phyloP scores from a whole-genome alignment of 2,888 invertebrate genomes.

The Trichopria drosophilae region DNA sequence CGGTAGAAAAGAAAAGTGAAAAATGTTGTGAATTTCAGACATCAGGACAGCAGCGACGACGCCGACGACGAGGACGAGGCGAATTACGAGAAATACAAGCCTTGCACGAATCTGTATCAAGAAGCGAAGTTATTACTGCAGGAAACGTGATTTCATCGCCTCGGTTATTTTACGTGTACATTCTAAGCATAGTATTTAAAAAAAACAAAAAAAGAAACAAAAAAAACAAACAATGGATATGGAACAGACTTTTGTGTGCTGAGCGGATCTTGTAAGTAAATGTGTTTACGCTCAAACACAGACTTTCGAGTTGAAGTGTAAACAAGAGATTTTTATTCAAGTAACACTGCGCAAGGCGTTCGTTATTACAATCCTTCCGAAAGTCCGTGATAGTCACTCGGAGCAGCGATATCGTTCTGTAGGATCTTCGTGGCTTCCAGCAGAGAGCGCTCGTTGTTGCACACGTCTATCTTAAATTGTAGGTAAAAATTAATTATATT shows the following conservation, averaged over 20 bases:
- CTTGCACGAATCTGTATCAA: slow-evolving; percentile 61
- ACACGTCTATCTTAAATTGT: slow-evolving; percentile 57
- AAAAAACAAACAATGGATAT: too few species aligned
- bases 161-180: too few species aligned
- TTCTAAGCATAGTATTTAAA: slow-evolving; percentile 19
- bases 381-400: slow-evolving; percentile 51
- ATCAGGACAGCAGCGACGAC: slow-evolving; percentile 48
- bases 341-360: slow-evolving; percentile 8
- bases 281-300: slow-evolving; percentile 20
- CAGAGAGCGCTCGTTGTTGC: slow-evolving; percentile 61
- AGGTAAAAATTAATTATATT: slow-evolving; percentile 13
- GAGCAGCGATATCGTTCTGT: slow-evolving; percentile 62
- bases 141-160: too few species aligned
- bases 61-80: slow-evolving; percentile 49
- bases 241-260: too few species aligned
- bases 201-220: too few species aligned
- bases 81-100: slow-evolving; percentile 49
- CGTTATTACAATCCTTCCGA: slow-evolving; percentile 27
- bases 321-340: slow-evolving; percentile 1
- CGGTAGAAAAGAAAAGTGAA: too few species aligned
- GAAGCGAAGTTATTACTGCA: slow-evolving; percentile 63
- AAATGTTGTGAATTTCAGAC: slow-evolving; percentile 39
- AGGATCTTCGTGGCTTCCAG: slow-evolving; percentile 63
- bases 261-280: slow-evolving; percentile 27
- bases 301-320: background rate